phyloP scores from a whole-genome alignment of 2,888 invertebrate species.

The Polia nebulosa region DNA sequence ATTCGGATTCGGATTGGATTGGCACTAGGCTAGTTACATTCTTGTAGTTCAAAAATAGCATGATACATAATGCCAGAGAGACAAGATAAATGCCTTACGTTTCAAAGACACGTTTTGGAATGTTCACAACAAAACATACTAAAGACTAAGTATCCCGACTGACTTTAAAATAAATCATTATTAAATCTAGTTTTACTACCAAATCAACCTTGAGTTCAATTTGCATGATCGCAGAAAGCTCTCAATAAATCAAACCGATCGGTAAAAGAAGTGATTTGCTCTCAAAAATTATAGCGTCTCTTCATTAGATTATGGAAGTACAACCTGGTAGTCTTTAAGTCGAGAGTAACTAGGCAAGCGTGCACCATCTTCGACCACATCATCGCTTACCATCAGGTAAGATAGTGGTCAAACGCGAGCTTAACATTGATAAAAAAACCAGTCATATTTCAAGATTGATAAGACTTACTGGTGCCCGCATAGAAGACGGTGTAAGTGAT shows the following conservation, averaged over 20 bases:
- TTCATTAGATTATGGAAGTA: constrained; percentile 20
- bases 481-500: constrained; percentile 91
- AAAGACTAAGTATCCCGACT: neutral
- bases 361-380: too few relatives aligned
- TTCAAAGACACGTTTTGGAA: neutral
- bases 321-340: too few relatives aligned
- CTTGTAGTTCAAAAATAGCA: constrained; percentile 21
- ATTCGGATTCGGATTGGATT: neutral
- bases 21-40: constrained; percentile 1
- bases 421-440: too few relatives aligned
- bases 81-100: constrained; percentile 2
- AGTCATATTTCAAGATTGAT: neutral
- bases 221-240: neutral
- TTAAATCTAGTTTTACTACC: neutral
- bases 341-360: too few relatives aligned
- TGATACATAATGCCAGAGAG: neutral
- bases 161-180: neutral
- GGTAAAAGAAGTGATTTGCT: constrained; percentile 26
- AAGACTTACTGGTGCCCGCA: constrained; percentile 91
- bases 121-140: neutral
- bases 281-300: constrained; percentile 5
- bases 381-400: too few relatives aligned
- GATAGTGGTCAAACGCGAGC: too few relatives aligned
- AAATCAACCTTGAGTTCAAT: constrained; percentile 8
- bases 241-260: constrained; percentile 16